Evolutionary conservation across 2,888 invertebrate genomes (phyloP).

Genomic region (Latrodectus elegans): DNA sequence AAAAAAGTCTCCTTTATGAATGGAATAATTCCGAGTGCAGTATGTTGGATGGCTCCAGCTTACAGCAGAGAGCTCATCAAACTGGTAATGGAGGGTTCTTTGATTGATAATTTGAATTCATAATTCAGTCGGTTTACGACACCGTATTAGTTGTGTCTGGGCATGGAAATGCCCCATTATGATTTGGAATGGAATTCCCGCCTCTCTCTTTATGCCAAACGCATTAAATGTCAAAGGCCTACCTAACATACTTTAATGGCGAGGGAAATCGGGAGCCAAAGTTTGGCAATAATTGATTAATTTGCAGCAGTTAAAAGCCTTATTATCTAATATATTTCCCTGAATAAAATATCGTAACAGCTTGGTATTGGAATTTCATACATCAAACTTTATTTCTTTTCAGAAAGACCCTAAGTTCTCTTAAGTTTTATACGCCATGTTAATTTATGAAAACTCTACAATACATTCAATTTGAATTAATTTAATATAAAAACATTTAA

Average conservation of each 20-base stretch:
- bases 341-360: conserved; percentile 10
- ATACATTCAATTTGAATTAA: no score
- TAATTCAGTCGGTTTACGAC: conserved; percentile 21
- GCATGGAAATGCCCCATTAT: conserved; percentile 39
- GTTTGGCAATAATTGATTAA: conserved; percentile 46
- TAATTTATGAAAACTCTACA: no score
- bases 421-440: no score
- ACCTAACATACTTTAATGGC: conserved; percentile 18
- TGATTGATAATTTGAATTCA: conserved; percentile 56
- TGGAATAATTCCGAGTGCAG: no score
- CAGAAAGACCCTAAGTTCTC: no score
- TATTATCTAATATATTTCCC: conserved; percentile 46
- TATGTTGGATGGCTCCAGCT: no score
- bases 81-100: neutral
- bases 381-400: no score
- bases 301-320: conserved; percentile 31
- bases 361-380: neutral
- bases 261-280: conserved; percentile 41
- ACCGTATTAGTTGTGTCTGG: conserved; percentile 19
- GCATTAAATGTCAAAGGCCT: conserved; percentile 5
- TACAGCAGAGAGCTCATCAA: no score
- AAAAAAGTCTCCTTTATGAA: no score
- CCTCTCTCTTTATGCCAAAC: conserved; percentile 1
- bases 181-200: conserved; percentile 21
- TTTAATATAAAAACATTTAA: no score